Evolutionary conservation across 2,888 invertebrate genomes (phyloP).

Genomic region (Andrena hattorfiana): DNA sequence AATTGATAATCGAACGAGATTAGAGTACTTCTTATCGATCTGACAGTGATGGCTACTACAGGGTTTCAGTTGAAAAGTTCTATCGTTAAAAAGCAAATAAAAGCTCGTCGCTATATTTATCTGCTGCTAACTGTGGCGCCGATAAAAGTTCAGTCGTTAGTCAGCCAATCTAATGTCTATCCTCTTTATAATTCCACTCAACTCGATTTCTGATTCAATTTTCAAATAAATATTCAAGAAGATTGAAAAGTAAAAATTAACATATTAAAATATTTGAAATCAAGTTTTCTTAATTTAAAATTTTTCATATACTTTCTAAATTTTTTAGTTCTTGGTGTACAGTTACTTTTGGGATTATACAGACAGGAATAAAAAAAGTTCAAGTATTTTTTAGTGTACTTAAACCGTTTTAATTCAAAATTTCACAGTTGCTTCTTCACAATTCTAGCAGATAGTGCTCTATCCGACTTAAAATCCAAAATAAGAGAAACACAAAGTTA

Average conservation of each 20-base stretch:
- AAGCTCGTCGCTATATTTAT: conserved; percentile 52
- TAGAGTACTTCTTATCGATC: conserved; percentile 17
- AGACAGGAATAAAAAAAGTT: not conserved
- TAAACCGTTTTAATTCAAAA: not conserved
- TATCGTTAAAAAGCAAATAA: conserved; percentile 50
- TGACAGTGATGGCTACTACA: not conserved
- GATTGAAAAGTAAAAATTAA: no score
- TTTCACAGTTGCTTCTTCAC: not conserved
- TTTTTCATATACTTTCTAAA: not conserved
- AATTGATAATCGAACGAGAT: conserved; percentile 6
- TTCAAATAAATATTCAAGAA: not conserved
- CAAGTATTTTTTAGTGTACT: not conserved
- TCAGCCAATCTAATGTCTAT: conserved; percentile 30
- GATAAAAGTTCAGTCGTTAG: conserved; percentile 55
- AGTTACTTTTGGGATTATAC: no score
- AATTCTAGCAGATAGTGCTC: not conserved
- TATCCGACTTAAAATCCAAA: not conserved
- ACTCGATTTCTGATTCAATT: conserved; percentile 11
- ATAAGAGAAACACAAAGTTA: not conserved
- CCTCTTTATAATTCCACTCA: conserved; percentile 18
- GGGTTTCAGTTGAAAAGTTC: conserved; percentile 31
- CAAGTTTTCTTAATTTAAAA: not conserved
- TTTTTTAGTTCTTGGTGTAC: no score
- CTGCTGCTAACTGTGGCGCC: conserved; percentile 30
- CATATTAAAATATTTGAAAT: no score